A percentile compares a stretch with the other conserved stretches of the same genome.
phyloP scores from a whole-genome alignment of 1,140 invertebrate genomes.

The Periplaneta americana region DNA sequence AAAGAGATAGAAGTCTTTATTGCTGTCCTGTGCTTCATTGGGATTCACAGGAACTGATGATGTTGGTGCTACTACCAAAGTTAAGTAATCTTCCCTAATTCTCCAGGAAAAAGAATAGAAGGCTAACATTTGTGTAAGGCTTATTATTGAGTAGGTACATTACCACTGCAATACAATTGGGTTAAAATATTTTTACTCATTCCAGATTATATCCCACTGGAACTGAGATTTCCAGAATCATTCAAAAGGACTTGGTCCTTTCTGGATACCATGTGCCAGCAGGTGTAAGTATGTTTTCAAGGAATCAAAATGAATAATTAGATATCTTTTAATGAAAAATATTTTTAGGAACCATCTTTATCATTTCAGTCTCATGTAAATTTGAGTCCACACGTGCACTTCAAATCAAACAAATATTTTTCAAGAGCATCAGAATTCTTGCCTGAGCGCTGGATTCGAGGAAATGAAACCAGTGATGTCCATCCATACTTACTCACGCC shows the following conservation, averaged over 20 bases:
- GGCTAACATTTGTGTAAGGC: no score
- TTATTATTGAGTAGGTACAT: no score
- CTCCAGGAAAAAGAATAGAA: no score
- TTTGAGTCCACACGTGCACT: conserved; percentile 42
- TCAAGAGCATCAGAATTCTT: conserved; percentile 38
- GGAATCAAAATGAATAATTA: background rate
- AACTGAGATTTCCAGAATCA: conserved; percentile 44
- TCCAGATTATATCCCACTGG: conserved; percentile 43
- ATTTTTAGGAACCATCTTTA: background rate
- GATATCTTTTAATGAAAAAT: no score
- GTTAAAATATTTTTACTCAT: conserved; percentile 13
- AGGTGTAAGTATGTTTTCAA: conserved; percentile 36
- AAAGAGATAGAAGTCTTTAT: no score
- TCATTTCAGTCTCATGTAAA: conserved; percentile 45
- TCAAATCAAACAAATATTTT: conserved; percentile 38
- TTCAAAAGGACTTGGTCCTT: conserved; percentile 39
- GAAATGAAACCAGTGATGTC: conserved; percentile 20
- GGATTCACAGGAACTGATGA: no score
- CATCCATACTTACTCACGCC: conserved; percentile 46
- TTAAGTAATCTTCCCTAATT: no score
- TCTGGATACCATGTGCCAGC: conserved; percentile 46
- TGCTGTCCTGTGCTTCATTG: no score
- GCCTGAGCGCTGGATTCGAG: conserved; percentile 39
- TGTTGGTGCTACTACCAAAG: no score
- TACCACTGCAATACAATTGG: no score